Evolutionary conservation across 2,888 invertebrate species (phyloP), one percentile per base, ranked within the genome.

Genomic region (Volucella inflata): DNA sequence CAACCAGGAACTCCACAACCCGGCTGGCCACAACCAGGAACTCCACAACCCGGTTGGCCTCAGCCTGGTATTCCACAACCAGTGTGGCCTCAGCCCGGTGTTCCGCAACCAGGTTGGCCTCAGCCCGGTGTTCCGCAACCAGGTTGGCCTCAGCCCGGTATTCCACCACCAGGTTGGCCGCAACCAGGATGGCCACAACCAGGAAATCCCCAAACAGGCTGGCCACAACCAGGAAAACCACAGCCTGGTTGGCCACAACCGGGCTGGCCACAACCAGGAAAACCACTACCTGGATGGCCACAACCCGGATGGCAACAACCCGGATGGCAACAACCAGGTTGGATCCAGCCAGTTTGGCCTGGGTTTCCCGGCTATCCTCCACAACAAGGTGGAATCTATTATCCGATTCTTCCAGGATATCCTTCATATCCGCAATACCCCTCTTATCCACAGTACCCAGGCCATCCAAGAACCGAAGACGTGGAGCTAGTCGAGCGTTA

Each of bases 401-500:
- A 12, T 2, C 36, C 64, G 10, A 11, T 2, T 36, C 46, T 38
- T 46, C 57, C 57, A 12, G 44, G 6, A 21, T 53, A 55, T 11
- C 50, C 62, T 0, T n/a, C 21, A 8, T 64, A 55, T 21, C 74
- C 74, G 1, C 14, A 12, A n/a, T 16, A 8, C 2, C 65, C 40
- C n/a, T 8, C 55, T 12, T 40, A 75, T 17, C 60, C 68, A 21
- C 50, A 44, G n/a, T 80, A 72, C 40, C 14, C 67, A 12, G 3
- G 8, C 2, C 40, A 53, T 36, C 70, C 48, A 51, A 14, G 10
- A 53, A 14, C 14, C 48, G 3, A 48, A 62, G 36, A 40, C 68
- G 65, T 76, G 16, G 65, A 82, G 8, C 17, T 82, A 3, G 53
- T 67, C 8, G 82, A 82, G 30, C 82, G 82, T 30, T 82, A 53